Evolutionary conservation across 2,888 invertebrate genomes (phyloP).

Genomic region (Eupithecia abbreviata): DNA sequence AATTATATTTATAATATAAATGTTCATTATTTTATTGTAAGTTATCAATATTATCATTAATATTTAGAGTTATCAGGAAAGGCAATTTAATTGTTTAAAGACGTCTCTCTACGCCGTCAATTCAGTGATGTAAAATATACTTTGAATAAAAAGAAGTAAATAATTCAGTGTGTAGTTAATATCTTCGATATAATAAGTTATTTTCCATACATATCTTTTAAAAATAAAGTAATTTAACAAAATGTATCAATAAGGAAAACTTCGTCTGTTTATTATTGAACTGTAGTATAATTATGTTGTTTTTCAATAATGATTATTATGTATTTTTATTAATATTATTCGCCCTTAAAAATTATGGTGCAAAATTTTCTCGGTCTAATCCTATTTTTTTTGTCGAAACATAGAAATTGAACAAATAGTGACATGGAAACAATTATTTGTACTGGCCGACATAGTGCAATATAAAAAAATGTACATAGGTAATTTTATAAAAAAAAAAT

Average conservation of each 20-base stretch:
- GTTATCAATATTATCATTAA: constrained; percentile 68
- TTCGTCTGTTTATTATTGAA: not conserved
- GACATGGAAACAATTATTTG: not conserved
- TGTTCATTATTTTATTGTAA: constrained; percentile 39
- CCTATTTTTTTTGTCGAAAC: not conserved
- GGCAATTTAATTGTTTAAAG: constrained; percentile 68
- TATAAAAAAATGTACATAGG: not conserved
- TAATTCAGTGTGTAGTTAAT: constrained; percentile 58
- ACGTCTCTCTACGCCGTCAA: constrained; percentile 81
- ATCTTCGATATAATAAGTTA: constrained; percentile 37
- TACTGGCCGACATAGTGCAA: constrained; percentile 54
- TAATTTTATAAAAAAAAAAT: constrained; percentile 46
- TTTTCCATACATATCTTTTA: constrained; percentile 26
- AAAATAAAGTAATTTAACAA: constrained; percentile 27
- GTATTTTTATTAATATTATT: not conserved
- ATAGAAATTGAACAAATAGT: not conserved
- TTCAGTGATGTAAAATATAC: constrained; percentile 77
- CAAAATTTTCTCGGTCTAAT: not conserved
- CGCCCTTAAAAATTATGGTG: not conserved
- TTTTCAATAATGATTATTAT: not conserved
- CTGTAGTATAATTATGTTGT: not conserved
- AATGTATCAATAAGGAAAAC: constrained; percentile 7
- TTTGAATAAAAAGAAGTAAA: constrained; percentile 64
- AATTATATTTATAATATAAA: not conserved
- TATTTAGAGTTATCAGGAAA: constrained; percentile 61